These are phyloP conservation scores for Hoplodrina ambigua DNA, from an alignment of 2,888 invertebrate species.

Conservation along the genomic window DNA sequence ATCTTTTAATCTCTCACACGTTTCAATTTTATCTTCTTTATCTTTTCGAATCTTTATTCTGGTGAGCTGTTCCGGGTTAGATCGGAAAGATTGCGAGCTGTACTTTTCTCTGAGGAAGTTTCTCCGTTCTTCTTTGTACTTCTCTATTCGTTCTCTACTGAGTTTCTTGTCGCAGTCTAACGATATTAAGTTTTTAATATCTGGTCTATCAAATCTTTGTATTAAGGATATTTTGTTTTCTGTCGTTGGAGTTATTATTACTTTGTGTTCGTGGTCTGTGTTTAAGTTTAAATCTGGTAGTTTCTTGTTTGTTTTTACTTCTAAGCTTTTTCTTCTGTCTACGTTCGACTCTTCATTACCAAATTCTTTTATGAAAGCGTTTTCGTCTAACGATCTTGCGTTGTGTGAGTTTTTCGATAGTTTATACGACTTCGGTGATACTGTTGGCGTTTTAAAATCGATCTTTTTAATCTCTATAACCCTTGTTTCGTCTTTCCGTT, in stretches of 20 bases:
- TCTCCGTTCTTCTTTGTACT: constrained; percentile 73
- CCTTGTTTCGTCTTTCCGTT: constrained; percentile 75
- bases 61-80: constrained; percentile 89
- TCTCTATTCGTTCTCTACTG: constrained; percentile 95
- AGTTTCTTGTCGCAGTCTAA: constrained; percentile 90
- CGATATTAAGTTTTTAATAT: constrained; percentile 80
- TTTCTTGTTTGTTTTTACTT: constrained; percentile 91
- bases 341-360: constrained; percentile 78
- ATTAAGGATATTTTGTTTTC: constrained; percentile 91
- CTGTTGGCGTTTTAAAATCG: constrained; percentile 55
- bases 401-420: constrained; percentile 91
- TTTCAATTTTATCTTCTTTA: constrained; percentile 69
- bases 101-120: constrained; percentile 93
- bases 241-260: constrained; percentile 90
- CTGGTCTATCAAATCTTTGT: constrained; percentile 84
- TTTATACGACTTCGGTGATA: constrained; percentile 89
- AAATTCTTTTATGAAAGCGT: constrained; percentile 93
- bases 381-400: constrained; percentile 93
- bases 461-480: constrained; percentile 73
- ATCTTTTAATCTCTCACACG: constrained; percentile 72
- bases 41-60: constrained; percentile 84
- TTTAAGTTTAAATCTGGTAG: constrained; percentile 86
- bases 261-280: constrained; percentile 73
- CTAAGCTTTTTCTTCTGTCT: constrained; percentile 91
- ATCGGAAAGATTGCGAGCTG: constrained; percentile 94